phyloP scores from a whole-genome alignment of 2,888 invertebrate genomes.

The Heliconius charithonia region DNA sequence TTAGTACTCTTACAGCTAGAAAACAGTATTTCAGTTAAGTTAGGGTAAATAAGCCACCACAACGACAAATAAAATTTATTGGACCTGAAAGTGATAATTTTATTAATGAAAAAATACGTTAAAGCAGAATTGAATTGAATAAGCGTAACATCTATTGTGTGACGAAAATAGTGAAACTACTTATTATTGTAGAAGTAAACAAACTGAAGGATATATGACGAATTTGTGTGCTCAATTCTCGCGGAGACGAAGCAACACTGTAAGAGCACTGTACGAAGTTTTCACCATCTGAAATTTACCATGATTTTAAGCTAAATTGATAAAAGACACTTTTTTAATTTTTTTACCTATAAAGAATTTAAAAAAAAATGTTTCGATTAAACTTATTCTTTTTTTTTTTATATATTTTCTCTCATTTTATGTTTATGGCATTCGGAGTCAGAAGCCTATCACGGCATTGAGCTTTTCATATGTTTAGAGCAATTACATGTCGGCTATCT shows the following conservation, averaged over 20 bases:
- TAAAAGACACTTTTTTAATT: not conserved
- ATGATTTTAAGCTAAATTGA: not conserved
- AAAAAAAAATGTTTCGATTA: too few species aligned
- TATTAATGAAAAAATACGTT: not conserved
- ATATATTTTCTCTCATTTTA: not conserved
- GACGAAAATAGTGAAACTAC: not conserved
- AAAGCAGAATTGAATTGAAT: not conserved
- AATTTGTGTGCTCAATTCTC: not conserved
- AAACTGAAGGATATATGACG: not conserved
- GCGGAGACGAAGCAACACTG: slow-evolving; percentile 64
- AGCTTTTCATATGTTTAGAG: not conserved
- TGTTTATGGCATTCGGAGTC: not conserved
- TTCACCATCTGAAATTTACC: slow-evolving; percentile 72
- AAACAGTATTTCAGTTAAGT: not conserved
- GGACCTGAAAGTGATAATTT: not conserved
- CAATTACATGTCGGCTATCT: not conserved
- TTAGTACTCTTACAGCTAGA: not conserved
- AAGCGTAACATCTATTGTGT: not conserved
- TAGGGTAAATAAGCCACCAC: not conserved
- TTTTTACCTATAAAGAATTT: not conserved
- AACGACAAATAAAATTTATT: not conserved
- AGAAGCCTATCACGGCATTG: not conserved
- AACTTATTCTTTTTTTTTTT: too few species aligned
- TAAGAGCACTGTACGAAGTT: slow-evolving; percentile 73
- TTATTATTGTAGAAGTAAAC: not conserved